Base-by-base conservation (phyloP, 2,888 invertebrate species). In the Campaea margaritaria region DNA sequence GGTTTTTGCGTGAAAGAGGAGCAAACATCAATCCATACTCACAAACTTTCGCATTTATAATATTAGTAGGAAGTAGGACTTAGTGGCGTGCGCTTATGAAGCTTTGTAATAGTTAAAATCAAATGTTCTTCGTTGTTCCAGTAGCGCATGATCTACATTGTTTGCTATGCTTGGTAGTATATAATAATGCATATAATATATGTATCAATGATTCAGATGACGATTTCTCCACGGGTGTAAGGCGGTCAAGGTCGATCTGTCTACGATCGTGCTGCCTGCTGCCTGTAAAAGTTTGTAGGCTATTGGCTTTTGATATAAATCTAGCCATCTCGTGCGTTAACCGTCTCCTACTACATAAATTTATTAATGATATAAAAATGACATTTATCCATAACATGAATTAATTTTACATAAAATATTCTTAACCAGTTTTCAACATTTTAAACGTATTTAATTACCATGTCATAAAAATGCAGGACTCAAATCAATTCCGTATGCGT, bases 241-340 rank as follows among this genome's bases (percentile, higher is more conserved):
- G 75, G 78, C 64, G 89, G 91, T 87, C 91, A 91, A 91, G 91
- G 91, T 80, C 85, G 81, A 59, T 74, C 67, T 74, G 79, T 79
- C 79, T 78, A 70, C 50, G 51, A 53, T 31, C 48, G 47, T 53
- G 56, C 64, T 68, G 52, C 61, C 58, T 55, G 53, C 55, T 70
- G 68, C 52, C n/a, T n/a, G 67, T 60, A 62, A 69, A 67, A 65
- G 58, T 74, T 72, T 69, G 70, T 68, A 56, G 72, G 65, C 75
- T 69, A 77, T 69, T 71, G 70, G 68, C 69, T 73, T 73, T 65
- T 62, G 61, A 53, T 60, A 57, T 44, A 50, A 51, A 55, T 68
- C 39, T 8, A 2, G 36, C 10, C 36, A n/a, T 10, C 10, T 41
- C n/a, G 58, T 54, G 45, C 11, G 10, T 16, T 9, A 21, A 21